Conservation (phyloP, 2,797 vertebrate genomes). For the Muraenolepis orangiensis region DNA sequence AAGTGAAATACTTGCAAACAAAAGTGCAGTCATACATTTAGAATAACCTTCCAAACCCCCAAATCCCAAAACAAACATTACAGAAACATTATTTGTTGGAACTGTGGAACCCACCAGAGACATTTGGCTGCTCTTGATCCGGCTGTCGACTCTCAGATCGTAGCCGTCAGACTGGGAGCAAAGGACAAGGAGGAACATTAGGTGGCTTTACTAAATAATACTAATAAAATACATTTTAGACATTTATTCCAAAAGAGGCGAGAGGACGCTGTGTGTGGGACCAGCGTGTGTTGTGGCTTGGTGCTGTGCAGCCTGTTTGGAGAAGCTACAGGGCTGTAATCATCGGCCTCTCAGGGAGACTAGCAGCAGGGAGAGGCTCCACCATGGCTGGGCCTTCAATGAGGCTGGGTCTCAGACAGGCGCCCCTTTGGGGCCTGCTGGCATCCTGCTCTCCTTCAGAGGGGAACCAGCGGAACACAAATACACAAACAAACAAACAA, state of each 20-base stretch:
- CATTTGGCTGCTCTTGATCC: slow-evolving; percentile 57
- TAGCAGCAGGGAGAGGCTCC: slow-evolving; percentile 21
- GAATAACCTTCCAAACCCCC: too few relatives aligned
- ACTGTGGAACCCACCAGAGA: slow-evolving; percentile 64
- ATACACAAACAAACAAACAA: slow-evolving; percentile 9
- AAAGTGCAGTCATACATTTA: too few relatives aligned
- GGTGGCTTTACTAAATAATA: slow-evolving; percentile 1
- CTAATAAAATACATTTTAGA: not conserved
- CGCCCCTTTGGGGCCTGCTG: slow-evolving; percentile 17
- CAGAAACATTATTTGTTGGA: not conserved
- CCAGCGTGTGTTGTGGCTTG: not conserved
- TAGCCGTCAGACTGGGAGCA: slow-evolving; percentile 60
- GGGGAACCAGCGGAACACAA: not conserved
- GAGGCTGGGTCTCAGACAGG: slow-evolving; percentile 22
- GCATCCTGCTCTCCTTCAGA: slow-evolving; percentile 25
- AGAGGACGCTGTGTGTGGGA: not conserved
- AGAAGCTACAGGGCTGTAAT: slow-evolving; percentile 44
- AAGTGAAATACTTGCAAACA: too few relatives aligned
- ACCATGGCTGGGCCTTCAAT: slow-evolving; percentile 1
- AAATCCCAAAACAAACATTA: too few relatives aligned
- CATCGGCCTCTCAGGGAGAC: slow-evolving; percentile 28
- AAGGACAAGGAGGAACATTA: slow-evolving; percentile 1
- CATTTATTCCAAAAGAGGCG: not conserved
- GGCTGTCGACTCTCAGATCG: slow-evolving; percentile 52
- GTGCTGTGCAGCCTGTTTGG: slow-evolving; percentile 21